Evolutionary conservation across 2,888 invertebrate genomes (phyloP).

Genomic region (Sesia apiformis): DNA sequence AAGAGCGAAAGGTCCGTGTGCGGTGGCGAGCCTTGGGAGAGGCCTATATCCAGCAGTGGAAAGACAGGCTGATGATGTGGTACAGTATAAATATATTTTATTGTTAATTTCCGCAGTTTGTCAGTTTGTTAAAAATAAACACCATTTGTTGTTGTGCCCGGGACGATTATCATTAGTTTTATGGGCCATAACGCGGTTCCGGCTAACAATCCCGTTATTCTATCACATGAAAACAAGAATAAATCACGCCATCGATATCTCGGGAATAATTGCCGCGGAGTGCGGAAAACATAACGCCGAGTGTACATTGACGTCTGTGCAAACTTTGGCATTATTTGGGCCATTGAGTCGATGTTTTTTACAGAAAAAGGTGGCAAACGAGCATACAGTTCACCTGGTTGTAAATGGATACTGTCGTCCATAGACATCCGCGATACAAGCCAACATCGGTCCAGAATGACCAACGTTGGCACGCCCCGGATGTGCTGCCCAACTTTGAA

Average conservation of each 20-base stretch:
- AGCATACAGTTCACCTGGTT: no score
- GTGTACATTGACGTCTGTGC: slow-evolving; percentile 2
- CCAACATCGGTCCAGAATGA: no score
- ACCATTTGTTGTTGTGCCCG: no score
- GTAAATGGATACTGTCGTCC: no score
- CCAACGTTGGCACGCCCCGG: no score
- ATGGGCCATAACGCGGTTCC: slow-evolving; percentile 42
- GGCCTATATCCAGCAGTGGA: not conserved
- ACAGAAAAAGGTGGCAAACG: no score
- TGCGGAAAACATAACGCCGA: slow-evolving; percentile 10
- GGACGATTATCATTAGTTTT: slow-evolving; percentile 15
- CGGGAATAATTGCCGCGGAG: slow-evolving; percentile 15
- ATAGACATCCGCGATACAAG: no score
- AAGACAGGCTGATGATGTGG: not conserved
- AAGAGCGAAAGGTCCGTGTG: not conserved
- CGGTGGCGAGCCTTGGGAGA: not conserved
- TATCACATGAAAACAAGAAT: slow-evolving; percentile 44
- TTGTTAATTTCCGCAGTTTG: no score
- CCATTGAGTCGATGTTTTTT: not conserved
- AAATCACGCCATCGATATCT: slow-evolving; percentile 39
- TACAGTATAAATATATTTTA: no score
- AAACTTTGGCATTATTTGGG: not conserved
- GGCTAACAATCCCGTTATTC: slow-evolving; percentile 44
- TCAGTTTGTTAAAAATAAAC: no score
- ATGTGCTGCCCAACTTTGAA: no score